Conservation (phyloP, 2,888 invertebrate genomes). For the Napeogenes sylphis region DNA sequence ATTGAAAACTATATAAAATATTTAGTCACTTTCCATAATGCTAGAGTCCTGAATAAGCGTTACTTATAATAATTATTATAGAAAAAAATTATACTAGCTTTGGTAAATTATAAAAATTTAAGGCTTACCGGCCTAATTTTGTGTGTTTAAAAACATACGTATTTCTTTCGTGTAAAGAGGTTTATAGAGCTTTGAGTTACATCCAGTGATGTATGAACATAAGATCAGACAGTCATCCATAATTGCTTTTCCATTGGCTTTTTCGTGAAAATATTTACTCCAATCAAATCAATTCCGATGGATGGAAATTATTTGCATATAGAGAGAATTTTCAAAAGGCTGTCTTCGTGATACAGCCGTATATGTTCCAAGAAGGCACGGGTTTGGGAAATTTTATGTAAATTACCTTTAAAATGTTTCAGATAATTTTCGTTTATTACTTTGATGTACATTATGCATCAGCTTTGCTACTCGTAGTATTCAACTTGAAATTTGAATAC, state of each 20-base stretch:
- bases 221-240: constrained; percentile 38
- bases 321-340: constrained; percentile 45
- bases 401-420: constrained; percentile 16
- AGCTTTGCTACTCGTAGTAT: neutral
- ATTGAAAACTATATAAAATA: too few species aligned
- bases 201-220: constrained; percentile 6
- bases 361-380: constrained; percentile 8
- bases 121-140: too few species aligned
- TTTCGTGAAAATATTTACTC: constrained; percentile 47
- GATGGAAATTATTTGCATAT: constrained; percentile 66
- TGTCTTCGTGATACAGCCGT: constrained; percentile 19
- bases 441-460: neutral
- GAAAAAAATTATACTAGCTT: too few species aligned
- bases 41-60: too few species aligned
- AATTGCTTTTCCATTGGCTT: constrained; percentile 58
- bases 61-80: too few species aligned
- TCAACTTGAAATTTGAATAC: neutral
- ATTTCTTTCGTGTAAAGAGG: neutral
- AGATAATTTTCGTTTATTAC: constrained; percentile 14
- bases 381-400: constrained; percentile 16
- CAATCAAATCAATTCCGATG: constrained; percentile 57
- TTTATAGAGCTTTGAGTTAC: constrained; percentile 1
- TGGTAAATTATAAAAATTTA: too few species aligned
- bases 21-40: too few species aligned
- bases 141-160: neutral